Base-by-base conservation (phyloP, 2,888 invertebrate genomes). In the Chymomyza fuscimana region DNA sequence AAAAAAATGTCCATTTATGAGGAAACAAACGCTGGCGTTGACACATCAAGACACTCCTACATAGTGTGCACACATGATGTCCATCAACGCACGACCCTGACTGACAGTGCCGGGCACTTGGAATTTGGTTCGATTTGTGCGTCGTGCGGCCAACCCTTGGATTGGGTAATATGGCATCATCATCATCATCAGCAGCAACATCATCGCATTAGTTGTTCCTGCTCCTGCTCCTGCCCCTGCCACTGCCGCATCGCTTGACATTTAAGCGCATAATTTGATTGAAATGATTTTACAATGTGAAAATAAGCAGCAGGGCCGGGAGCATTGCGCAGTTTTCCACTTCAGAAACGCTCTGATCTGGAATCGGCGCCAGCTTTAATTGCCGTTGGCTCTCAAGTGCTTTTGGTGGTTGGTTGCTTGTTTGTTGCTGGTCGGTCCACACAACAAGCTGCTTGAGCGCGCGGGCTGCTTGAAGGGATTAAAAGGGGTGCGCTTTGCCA, bases 201-300 rank as follows among this genome's bases (percentile, higher is more conserved):
- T 40, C 40, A 40, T 46, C 40, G 40, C 12, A 46, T 46, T 46
- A 46, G 40, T 46, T 46, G 40, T n/a, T n/a, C n/a, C 32, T 32
- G 36, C 36, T 36, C 36, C 36, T 2, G 36, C 40, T 32, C 54
- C 54, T 54, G 54, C 54, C 54, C 54, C 15, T 22, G 51, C 15
- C 51, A 32, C 58, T 12, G 16, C 54, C 9, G 15, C 51, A 16
- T 51, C 19, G 58, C 22, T 25, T 60, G 60, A 29, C 58, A 58
- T 62, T 63, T 51, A 70, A 63, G 59, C 67, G 54, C 65, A 69
- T 71, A 67, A 65, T 74, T 69, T 67, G 65, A 65, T 69, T 63
- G 69, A 65, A 71, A 69, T 65, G 62, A 64, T 59, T 64, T 76
- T 59, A 65, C 65, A 76, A 67, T 61, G 65, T 67, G 63, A 74